These are phyloP conservation scores for Mycalesis mineus DNA, from an alignment of 2,888 invertebrate genomes.

Conservation along the genomic window DNA sequence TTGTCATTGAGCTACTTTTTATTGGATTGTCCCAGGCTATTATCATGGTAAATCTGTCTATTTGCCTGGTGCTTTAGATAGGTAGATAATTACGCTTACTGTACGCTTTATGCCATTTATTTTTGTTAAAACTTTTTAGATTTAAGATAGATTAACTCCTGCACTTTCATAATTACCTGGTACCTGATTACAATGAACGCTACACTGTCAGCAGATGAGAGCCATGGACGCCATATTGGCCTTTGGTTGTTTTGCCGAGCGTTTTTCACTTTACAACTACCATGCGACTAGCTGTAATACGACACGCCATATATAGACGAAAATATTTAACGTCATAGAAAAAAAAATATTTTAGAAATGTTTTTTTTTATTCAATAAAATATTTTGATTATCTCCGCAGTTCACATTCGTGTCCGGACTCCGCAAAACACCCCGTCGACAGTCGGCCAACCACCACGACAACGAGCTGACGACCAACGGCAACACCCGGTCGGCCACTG, in stretches of 20 bases:
- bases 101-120: too few species aligned
- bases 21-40: constrained; percentile 84
- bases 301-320: too few species aligned
- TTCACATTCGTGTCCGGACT: constrained; percentile 65
- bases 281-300: too few species aligned
- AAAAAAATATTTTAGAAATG: too few species aligned
- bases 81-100: too few species aligned
- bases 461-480: constrained; percentile 66
- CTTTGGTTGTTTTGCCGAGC: too few species aligned
- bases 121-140: too few species aligned
- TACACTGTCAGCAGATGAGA: too few species aligned
- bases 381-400: constrained; percentile 40
- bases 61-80: constrained; percentile 91
- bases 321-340: too few species aligned
- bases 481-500: constrained; percentile 47
- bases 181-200: not conserved
- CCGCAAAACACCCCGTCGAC: constrained; percentile 55
- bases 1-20: constrained; percentile 85
- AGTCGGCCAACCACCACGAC: constrained; percentile 46
- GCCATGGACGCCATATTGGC: too few species aligned
- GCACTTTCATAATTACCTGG: not conserved
- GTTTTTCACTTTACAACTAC: too few species aligned
- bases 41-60: constrained; percentile 84
- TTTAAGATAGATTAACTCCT: not conserved
- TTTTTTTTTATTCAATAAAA: too few species aligned